phyloP scores from a whole-genome alignment of 2,797 vertebrate species.

The Pygocentrus nattereri region DNA sequence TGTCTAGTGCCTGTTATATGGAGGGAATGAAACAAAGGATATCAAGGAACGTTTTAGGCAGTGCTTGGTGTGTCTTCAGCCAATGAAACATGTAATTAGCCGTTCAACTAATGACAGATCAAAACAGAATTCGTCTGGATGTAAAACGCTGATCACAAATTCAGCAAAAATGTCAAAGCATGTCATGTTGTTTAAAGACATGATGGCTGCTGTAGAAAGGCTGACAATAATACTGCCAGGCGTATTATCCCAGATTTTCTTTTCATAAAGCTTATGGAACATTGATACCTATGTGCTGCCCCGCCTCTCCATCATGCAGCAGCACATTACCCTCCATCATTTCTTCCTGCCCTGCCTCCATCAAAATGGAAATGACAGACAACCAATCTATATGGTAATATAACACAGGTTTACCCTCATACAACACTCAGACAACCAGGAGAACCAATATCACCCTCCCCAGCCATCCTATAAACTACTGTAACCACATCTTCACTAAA shows the following conservation, averaged over 20 bases:
- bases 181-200: background rate
- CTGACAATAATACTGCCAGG: background rate
- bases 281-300: background rate
- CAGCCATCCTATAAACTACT: conserved; percentile 34
- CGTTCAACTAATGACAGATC: background rate
- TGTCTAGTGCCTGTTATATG: background rate
- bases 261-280: background rate
- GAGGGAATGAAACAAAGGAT: background rate
- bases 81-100: conserved; percentile 26
- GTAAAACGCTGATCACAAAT: background rate
- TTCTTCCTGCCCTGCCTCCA: conserved; percentile 60
- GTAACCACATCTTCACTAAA: conserved; percentile 24
- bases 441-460: conserved; percentile 22
- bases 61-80: background rate
- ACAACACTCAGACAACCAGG: conserved; percentile 55
- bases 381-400: conserved; percentile 82
- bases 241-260: background rate
- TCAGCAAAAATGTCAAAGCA: background rate
- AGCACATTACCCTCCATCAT: conserved; percentile 60
- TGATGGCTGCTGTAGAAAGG: background rate
- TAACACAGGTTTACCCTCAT: conserved; percentile 64
- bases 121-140: background rate
- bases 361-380: conserved; percentile 77
- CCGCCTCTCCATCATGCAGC: conserved; percentile 53
- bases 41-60: background rate